Percentiles rank a stretch among this genome's conserved stretches.
Evolutionary conservation across 2,113 vertebrate species (phyloP).

Genomic region (Aramus guarauna): DNA sequence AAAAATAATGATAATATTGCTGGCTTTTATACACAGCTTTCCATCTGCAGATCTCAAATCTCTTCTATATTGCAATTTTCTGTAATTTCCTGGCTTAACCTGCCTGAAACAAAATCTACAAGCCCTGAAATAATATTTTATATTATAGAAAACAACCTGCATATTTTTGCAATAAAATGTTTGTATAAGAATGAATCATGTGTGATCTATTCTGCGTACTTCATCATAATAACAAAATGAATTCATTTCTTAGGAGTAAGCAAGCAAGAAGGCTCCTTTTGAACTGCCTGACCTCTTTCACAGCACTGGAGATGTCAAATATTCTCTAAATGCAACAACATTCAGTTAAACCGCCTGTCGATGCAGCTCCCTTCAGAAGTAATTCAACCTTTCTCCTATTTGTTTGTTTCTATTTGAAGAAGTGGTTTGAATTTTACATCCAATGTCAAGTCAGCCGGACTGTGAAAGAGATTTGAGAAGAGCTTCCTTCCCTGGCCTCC

Average conservation of each 20-base stretch:
- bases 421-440: not conserved
- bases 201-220: not conserved
- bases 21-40: not conserved
- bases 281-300: conserved; percentile 16
- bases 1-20: not conserved
- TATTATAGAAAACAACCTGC: not conserved
- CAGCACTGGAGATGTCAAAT: not conserved
- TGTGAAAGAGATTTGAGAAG: not conserved
- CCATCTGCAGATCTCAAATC: conserved; percentile 20
- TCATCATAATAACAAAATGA: conserved; percentile 28
- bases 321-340: not conserved
- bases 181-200: conserved; percentile 3
- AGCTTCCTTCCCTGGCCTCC: not conserved
- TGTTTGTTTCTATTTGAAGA: conserved; percentile 15
- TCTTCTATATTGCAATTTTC: conserved; percentile 22
- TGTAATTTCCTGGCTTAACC: conserved; percentile 30
- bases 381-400: not conserved
- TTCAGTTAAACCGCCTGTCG: not conserved
- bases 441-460: not conserved
- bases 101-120: not conserved
- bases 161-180: conserved; percentile 25
- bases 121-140: conserved; percentile 1
- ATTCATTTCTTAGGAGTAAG: not conserved
- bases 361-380: not conserved
- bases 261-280: not conserved